phyloP scores from a whole-genome alignment of 2,797 vertebrate genomes.

The Channa striata region DNA sequence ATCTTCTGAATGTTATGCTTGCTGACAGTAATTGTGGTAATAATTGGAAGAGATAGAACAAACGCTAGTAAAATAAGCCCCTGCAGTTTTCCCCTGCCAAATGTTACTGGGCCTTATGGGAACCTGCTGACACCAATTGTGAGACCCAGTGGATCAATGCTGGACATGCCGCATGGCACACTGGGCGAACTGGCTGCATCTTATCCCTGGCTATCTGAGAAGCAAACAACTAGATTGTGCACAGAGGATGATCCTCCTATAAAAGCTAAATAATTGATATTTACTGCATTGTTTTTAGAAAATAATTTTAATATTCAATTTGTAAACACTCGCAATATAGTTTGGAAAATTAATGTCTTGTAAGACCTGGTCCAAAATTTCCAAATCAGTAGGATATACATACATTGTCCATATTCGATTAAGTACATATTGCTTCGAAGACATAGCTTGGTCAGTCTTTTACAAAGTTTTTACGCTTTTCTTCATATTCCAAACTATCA shows the following conservation, averaged over 20 bases:
- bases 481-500: too few relatives aligned
- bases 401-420: too few relatives aligned
- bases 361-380: too few relatives aligned
- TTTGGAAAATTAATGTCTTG: too few relatives aligned
- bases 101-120: slow-evolving; percentile 46
- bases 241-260: neutral
- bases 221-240: neutral
- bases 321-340: too few relatives aligned
- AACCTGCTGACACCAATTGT: slow-evolving; percentile 63
- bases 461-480: too few relatives aligned
- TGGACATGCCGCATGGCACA: slow-evolving; percentile 20
- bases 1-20: slow-evolving; percentile 35
- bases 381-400: too few relatives aligned
- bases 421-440: too few relatives aligned
- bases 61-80: slow-evolving; percentile 59
- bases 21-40: slow-evolving; percentile 48
- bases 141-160: slow-evolving; percentile 24
- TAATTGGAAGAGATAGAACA: slow-evolving; percentile 42
- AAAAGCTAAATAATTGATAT: neutral
- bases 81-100: slow-evolving; percentile 59
- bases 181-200: slow-evolving; percentile 1
- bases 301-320: too few relatives aligned
- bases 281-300: too few relatives aligned
- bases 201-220: slow-evolving; percentile 4
- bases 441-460: too few relatives aligned